Conservation (phyloP, 2,113 vertebrate genomes). For the Rhynchopsitta pachyrhyncha region DNA sequence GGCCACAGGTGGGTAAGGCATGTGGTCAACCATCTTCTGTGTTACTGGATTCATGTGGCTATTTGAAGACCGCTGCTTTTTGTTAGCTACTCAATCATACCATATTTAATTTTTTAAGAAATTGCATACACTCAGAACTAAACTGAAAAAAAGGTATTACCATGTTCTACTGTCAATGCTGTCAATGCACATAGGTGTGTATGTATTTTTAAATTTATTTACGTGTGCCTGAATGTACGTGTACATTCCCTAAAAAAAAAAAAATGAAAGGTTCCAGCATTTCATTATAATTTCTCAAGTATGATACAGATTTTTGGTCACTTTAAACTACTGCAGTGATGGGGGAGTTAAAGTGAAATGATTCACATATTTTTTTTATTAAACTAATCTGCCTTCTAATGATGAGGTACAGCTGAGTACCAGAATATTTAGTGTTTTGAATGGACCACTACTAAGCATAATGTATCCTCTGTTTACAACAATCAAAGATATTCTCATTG, state of each 20-base stretch:
- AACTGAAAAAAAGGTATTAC: slow-evolving; percentile 1
- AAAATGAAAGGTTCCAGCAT: neutral
- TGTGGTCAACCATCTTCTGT: neutral
- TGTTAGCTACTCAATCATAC: slow-evolving; percentile 1
- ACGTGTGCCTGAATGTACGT: neutral
- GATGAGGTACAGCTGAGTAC: neutral
- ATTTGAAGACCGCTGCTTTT: slow-evolving; percentile 22
- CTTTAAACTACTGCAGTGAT: neutral
- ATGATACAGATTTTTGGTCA: neutral
- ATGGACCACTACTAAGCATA: slow-evolving; percentile 4
- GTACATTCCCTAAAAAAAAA: neutral
- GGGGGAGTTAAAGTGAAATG: neutral
- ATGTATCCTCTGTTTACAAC: slow-evolving; percentile 56
- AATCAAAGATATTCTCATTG: slow-evolving; percentile 45
- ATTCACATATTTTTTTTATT: slow-evolving; percentile 49
- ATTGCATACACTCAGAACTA: neutral
- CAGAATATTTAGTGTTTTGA: neutral
- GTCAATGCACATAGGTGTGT: neutral
- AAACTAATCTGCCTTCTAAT: slow-evolving; percentile 27
- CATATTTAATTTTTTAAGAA: slow-evolving; percentile 16
- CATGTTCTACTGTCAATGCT: neutral
- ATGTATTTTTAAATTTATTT: neutral
- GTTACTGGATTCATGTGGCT: neutral
- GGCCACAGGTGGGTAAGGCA: neutral
- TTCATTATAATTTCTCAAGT: neutral